Conservation (phyloP, 2,888 invertebrate species). For the Tipula unca region DNA sequence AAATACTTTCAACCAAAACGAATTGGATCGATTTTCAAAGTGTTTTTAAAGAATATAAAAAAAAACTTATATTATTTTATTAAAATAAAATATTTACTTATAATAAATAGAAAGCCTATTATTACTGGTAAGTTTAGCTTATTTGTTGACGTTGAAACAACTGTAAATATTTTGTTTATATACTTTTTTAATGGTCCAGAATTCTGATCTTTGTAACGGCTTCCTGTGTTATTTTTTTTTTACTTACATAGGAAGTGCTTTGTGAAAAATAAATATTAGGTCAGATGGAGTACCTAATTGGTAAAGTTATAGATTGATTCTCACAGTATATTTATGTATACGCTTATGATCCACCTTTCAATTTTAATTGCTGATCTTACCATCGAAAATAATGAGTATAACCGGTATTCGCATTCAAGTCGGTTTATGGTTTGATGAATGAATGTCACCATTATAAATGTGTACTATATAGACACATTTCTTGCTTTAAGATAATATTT, state of each 20-base stretch:
- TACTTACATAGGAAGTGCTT: no score
- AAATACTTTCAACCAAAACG: background rate
- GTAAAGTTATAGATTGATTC: background rate
- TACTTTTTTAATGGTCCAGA: background rate
- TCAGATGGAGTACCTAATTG: background rate
- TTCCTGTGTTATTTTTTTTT: background rate
- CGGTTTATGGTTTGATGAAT: background rate
- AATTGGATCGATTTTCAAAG: background rate
- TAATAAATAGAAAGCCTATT: background rate
- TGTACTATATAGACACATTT: no score
- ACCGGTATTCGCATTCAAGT: background rate
- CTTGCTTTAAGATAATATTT: no score
- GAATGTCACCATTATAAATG: no score
- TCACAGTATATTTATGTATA: background rate
- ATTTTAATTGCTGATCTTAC: no score
- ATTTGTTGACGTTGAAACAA: background rate
- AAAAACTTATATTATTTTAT: background rate
- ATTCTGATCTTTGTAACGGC: background rate
- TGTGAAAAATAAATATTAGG: background rate
- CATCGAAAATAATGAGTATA: background rate
- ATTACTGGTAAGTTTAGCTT: background rate
- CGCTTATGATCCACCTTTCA: background rate
- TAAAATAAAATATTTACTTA: background rate
- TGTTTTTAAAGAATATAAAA: background rate
- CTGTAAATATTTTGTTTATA: background rate